Conservation (phyloP, 2,888 invertebrate genomes). For the Chrysina gloriosa region DNA sequence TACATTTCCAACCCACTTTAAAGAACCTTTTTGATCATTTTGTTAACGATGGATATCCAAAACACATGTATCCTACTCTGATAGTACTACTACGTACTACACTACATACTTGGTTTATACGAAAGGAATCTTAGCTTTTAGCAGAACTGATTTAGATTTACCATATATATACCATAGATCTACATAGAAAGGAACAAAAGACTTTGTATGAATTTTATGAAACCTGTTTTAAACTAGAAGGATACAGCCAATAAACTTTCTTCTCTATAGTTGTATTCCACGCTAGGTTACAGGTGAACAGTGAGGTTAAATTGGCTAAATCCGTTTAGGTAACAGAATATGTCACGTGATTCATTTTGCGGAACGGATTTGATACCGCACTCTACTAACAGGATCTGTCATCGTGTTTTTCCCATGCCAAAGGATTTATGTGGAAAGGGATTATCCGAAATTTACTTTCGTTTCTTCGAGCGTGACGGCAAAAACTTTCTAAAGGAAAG, state of each 20-base stretch:
- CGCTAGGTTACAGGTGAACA: background rate
- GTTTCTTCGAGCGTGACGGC: background rate
- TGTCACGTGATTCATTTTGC: conserved; percentile 17
- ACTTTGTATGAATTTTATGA: too few relatives aligned
- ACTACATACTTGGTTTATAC: too few relatives aligned
- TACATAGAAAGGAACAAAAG: too few relatives aligned
- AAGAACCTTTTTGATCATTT: too few relatives aligned
- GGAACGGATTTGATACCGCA: conserved; percentile 7
- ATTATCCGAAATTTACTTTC: conserved; percentile 30
- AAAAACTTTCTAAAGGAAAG: background rate
- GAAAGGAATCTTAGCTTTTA: too few relatives aligned
- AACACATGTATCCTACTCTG: too few relatives aligned
- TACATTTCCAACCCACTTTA: too few relatives aligned
- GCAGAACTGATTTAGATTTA: too few relatives aligned
- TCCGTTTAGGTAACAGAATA: conserved; percentile 4
- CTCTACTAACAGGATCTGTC: background rate
- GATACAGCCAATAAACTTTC: background rate
- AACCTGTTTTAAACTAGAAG: too few relatives aligned
- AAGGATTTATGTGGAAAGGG: conserved; percentile 12
- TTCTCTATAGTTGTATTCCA: background rate
- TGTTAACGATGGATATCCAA: too few relatives aligned
- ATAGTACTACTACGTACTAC: too few relatives aligned
- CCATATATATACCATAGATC: too few relatives aligned
- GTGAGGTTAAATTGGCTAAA: conserved; percentile 1
- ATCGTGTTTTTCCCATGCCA: conserved; percentile 15